Evolutionary conservation across 2,888 invertebrate genomes (phyloP), one percentile per base, ranked within the genome.

Genomic region (Rhogogaster chlorosoma): DNA sequence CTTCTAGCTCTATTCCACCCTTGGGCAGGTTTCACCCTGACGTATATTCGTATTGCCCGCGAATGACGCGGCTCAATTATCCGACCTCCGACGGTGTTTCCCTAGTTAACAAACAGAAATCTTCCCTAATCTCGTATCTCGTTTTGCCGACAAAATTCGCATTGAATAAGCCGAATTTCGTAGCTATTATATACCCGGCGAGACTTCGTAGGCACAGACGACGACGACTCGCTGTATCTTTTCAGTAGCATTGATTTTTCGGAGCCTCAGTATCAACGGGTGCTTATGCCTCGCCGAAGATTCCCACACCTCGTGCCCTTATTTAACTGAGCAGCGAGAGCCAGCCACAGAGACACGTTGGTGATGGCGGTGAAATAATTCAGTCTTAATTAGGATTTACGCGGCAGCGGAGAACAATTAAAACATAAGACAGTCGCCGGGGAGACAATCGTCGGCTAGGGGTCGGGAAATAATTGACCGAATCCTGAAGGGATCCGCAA

Each of bases 311-410:
- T 42, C 7, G 49, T 18, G 83, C 32, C 83, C 83, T 83, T 83
- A 36, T 70, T 38, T 1, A 22, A 61, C 80, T 18, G 42, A 49
- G 80, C 2, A 32, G 53, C 26, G 22, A 32, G 15, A 49, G 45
- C 18, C 29, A 73, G 77, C 22, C 77, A 15, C 29, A 42, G 83
- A 7, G 42, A 67, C 67, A 67, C 70, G 80, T 12, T 42, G 84
- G 26, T 45, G 73, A 70, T 73, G 86, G 84, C 86, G 87, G 87
- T 87, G 88, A 89, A 91, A 91, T 92, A 92, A 91, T 91, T 91
- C 89, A 89, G 90, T 90, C 90, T 91, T 91, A 92, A 92, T 92
- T 92, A 91, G 90, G 89, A 91, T 91, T 91, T 91, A 91, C 90
- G 90, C 89, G 87, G 87, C 88, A 88, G 87, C 88, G 85, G 90